phyloP scores from a whole-genome alignment of 2,113 vertebrate genomes.

The Dasyornis broadbenti region DNA sequence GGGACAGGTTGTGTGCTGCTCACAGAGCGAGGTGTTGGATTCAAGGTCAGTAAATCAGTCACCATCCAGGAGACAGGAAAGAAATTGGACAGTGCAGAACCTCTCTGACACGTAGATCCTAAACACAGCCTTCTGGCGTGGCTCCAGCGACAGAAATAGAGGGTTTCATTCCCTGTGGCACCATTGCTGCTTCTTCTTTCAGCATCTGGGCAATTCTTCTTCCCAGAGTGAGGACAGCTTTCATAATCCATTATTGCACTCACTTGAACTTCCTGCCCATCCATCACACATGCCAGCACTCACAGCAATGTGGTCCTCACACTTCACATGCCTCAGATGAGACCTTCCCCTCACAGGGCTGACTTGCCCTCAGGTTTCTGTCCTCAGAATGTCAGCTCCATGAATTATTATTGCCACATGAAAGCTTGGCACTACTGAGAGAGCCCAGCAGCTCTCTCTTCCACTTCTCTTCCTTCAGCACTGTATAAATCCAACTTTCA shows the following conservation, averaged over 20 bases:
- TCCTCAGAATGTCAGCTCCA: not conserved
- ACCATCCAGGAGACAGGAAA: not conserved
- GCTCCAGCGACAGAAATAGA: not conserved
- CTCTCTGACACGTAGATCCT: not conserved
- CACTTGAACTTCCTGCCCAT: not conserved
- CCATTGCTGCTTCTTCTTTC: not conserved
- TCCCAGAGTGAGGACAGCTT: not conserved
- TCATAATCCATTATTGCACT: not conserved
- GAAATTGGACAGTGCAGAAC: not conserved
- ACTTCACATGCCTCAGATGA: not conserved
- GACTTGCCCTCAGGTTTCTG: not conserved
- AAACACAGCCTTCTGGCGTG: not conserved
- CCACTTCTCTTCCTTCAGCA: not conserved
- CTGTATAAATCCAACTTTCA: not conserved
- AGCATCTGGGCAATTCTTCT: not conserved
- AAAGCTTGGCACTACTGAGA: not conserved
- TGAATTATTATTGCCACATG: not conserved
- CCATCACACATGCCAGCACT: not conserved
- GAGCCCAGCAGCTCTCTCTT: not conserved
- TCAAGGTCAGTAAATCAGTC: conserved; percentile 23
- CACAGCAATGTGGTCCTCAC: not conserved
- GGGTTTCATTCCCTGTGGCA: not conserved
- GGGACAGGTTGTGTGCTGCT: rapidly evolving
- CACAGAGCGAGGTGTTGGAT: not conserved
- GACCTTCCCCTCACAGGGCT: not conserved